Conservation (phyloP, 2,797 vertebrate genomes). For the Bucorvus abyssinicus region DNA sequence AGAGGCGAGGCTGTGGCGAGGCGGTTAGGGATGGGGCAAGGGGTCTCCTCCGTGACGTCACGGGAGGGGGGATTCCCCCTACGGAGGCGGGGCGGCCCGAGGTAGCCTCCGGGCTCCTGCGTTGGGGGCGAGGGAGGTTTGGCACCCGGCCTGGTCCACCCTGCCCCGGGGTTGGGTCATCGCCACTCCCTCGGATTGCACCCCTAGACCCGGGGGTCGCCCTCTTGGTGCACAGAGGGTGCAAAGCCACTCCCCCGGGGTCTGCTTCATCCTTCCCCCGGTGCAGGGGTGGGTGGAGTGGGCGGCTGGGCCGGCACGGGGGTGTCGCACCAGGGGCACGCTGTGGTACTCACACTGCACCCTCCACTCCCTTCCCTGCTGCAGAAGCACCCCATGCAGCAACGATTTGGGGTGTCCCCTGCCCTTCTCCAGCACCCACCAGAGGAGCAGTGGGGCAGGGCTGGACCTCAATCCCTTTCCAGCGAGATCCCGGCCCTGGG, state of each 20-base stretch:
- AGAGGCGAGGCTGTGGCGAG: too few species aligned
- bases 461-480: neutral
- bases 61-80: too few species aligned
- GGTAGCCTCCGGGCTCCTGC: fast-evolving
- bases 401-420: too few species aligned
- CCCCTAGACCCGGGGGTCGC: neutral
- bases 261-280: too few species aligned
- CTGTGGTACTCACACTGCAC: too few species aligned
- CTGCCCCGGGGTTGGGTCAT: fast-evolving
- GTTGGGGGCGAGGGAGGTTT: fast-evolving
- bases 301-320: neutral
- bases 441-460: neutral
- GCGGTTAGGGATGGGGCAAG: too few species aligned
- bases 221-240: neutral
- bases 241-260: fast-evolving
- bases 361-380: neutral
- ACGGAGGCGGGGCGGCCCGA: fast-evolving
- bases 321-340: fast-evolving
- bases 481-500: fast-evolving
- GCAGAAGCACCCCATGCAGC: too few species aligned
- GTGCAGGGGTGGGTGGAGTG: neutral
- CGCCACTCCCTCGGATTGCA: fast-evolving
- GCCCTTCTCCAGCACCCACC: too few species aligned
- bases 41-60: too few species aligned
- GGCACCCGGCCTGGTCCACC: fast-evolving